Evolutionary conservation across 2,113 vertebrate genomes (phyloP), one percentile per base, ranked within the genome.

Genomic region (Paramormyrops kingsleyae): DNA sequence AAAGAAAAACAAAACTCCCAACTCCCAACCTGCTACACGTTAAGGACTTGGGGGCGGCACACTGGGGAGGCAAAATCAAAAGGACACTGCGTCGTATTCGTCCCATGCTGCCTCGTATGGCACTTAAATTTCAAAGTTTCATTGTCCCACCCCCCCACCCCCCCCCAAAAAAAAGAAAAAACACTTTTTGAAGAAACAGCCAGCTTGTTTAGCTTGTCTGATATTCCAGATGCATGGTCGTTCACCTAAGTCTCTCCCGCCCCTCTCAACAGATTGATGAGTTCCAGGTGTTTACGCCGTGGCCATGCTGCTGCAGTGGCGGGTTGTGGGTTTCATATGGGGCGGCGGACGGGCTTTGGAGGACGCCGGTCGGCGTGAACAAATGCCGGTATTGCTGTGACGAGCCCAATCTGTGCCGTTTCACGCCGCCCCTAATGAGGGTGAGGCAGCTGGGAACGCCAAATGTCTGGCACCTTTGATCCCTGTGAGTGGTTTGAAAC

Each of bases 271-370:
- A 19, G 66, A 50, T 52, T 62, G 46, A 77, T 17, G 62, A 83
- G 88, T 49, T 52, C 88, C 74, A 52, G 88, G 50, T 89, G 88
- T 85, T 77, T 21, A 13, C 7, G 12, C 44, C 17, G 13, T 8
- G 49, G 17, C n/a, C 39, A 6, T 7, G 12, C 10, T 0, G 27
- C 31, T 1, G 70, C 56, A 66, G 87, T 19, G 35, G 87, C 85
- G 90, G 90, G 90, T 31, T 70, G 66, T n/a, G n/a, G n/a, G 27
- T 89, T 91, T 92, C 91, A 90, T 91, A 77, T n/a, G 47, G 17
- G 62, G 91, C 77, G 88, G 80, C 74, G 90, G 90, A 92, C 90
- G 91, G 62, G 83, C 89, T 90, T 91, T 91, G 70, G 91, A 89
- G 86, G 90, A 89, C 50, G 27, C 62, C 59, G 85, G 89, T 62